A percentile compares a stretch with the other conserved stretches of the same genome.
phyloP scores from a whole-genome alignment of 2,113 vertebrate species.

The Scortum barcoo region DNA sequence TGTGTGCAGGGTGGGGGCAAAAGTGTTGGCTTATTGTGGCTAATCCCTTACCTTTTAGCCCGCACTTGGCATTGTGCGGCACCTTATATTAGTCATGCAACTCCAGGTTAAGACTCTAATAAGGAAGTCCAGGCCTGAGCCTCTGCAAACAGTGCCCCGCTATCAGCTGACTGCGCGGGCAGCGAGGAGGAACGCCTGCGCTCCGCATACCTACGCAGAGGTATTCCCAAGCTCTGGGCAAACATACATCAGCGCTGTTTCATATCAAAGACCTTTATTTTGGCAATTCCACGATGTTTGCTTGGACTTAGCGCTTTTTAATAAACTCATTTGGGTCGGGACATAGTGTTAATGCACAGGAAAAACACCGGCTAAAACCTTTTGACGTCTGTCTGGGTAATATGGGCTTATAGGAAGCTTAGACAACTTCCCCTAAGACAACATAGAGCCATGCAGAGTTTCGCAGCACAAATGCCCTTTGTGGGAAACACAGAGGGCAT shows the following conservation, averaged over 20 bases:
- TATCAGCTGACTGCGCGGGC: slow-evolving; percentile 69
- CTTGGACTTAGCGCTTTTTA: slow-evolving; percentile 77
- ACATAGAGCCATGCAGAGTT: slow-evolving; percentile 63
- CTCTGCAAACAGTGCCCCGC: slow-evolving; percentile 70
- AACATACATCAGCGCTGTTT: slow-evolving; percentile 70
- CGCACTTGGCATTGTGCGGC: slow-evolving; percentile 63
- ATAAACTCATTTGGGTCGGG: slow-evolving; percentile 76
- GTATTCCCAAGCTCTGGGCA: slow-evolving; percentile 41
- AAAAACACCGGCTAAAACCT: slow-evolving; percentile 70
- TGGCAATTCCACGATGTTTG: slow-evolving; percentile 68
- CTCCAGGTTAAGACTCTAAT: slow-evolving; percentile 70
- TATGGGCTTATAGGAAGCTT: slow-evolving; percentile 73
- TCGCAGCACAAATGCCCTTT: slow-evolving; percentile 67
- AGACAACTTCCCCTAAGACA: slow-evolving; percentile 74
- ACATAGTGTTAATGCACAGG: slow-evolving; percentile 70
- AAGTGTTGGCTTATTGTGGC: slow-evolving; percentile 51
- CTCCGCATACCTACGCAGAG: slow-evolving; percentile 18
- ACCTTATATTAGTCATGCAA: slow-evolving; percentile 72
- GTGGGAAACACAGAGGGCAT: slow-evolving; percentile 39
- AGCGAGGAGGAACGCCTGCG: slow-evolving; percentile 49
- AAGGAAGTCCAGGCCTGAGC: slow-evolving; percentile 68
- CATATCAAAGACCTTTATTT: slow-evolving; percentile 79
- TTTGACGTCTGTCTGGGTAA: slow-evolving; percentile 77
- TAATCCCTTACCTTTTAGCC: slow-evolving; percentile 63
- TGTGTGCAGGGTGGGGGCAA: slow-evolving; percentile 40